Percentiles rank a stretch among this genome's conserved stretches.
phyloP scores from a whole-genome alignment of 2,113 vertebrate species.

The Otocyon megalotis region DNA sequence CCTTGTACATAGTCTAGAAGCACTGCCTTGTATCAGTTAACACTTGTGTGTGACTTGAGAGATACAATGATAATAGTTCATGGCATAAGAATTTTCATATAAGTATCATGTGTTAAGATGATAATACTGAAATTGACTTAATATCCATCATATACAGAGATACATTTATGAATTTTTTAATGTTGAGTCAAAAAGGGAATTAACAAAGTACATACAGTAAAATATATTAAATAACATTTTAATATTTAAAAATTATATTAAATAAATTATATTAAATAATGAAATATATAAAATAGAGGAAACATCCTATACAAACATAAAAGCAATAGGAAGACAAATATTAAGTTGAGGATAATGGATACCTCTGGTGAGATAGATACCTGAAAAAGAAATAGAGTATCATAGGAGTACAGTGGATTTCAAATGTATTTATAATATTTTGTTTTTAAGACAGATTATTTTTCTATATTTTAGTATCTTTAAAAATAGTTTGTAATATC shows the following conservation, averaged over 20 bases:
- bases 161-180: neutral
- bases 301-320: neutral
- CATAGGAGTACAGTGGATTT: neutral
- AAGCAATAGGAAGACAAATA: neutral
- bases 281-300: neutral
- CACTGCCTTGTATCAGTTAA: neutral
- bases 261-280: neutral
- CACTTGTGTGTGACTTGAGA: neutral
- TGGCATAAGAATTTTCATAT: neutral
- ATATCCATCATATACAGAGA: neutral
- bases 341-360: neutral
- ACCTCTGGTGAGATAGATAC: neutral
- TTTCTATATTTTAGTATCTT: neutral
- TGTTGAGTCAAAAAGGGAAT: neutral
- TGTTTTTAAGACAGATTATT: neutral
- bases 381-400: neutral
- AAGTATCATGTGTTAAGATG: no score
- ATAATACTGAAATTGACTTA: neutral
- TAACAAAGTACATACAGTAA: neutral
- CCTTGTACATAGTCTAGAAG: neutral
- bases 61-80: neutral
- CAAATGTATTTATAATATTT: neutral
- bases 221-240: neutral
- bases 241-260: neutral
- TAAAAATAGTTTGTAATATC: neutral